Base-by-base conservation (phyloP, 2,797 vertebrate genomes). In the Clamator glandarius region DNA sequence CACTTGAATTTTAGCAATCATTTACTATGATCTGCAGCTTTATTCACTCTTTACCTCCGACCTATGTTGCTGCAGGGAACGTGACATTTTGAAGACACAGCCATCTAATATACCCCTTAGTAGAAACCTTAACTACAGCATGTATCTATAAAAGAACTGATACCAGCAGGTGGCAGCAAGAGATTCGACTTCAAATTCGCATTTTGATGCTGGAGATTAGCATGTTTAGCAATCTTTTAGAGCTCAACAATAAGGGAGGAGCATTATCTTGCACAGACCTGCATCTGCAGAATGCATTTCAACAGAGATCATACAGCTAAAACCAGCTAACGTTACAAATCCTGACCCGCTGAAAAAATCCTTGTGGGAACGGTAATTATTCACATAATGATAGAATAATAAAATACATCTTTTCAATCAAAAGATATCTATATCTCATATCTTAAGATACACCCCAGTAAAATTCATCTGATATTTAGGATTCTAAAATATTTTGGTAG, bases 151-250 rank as follows among this genome's bases (percentile, higher is more conserved):
- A 7, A 31, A 57, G 62, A 73, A 54, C 7, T 48, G 46, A 20
- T 48, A 88, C 96, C 98, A 98, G 97, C 92, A 98, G 97, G 89
- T 97, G 97, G 97, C 98, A 98, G 96, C 95, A 97, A 87, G 97
- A 97, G 93, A 96, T 66, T 78, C 92, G 75, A 54, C 84, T 95
- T 95, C 87, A 89, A 90, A 54, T 57, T 46, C 39, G 21, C 33
- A 24, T 67, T 81, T 83, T 91, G 91, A 44, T 88, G 59, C 84
- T 69, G 41, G 41, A 31, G 16, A 41, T 41, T 21, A 83, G 63
- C 5, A 6, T 23, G 12, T 67, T 76, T 89, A 87, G 64, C 62
- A 9, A 13, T 68, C 46, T 66, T 41, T 66, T 58, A 35, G 19
- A 48, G 21, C 18, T 41, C n/a, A 5, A 12, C 55, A 72, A 5